Evolutionary conservation across 1,140 invertebrate species (phyloP), one percentile per base, ranked within the genome.

Genomic region (Drosophila tristis): DNA sequence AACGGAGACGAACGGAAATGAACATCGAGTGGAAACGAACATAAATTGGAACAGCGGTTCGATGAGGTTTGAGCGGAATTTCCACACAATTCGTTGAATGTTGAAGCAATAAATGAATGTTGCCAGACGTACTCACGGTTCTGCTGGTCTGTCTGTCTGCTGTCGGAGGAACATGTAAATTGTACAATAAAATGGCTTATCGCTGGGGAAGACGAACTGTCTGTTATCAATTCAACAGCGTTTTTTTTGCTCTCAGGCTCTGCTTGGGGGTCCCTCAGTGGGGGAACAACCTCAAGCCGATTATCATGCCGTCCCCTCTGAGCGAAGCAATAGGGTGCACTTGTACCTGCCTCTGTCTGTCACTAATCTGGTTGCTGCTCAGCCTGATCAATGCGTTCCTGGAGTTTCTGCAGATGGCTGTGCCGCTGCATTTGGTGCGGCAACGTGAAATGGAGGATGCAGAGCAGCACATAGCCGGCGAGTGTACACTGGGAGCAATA

Each of bases 401-500:
- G 25, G 74, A 78, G 20, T 55, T 42, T 23, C 54, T 78, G 0
- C 44, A 44, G 25, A 2, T 23, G 5, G 39, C 29, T 4, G 54
- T 78, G 20, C 74, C 74, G 11, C 65, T 78, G 16, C 25, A 15
- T 4, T 58, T 78, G 25, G 74, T 71, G 16, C 54, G 74, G 7
- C 65, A 16, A 1, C 45, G 72, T 2, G 26, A 60, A 20, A 42
- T 61, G 39, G 74, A 78, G 39, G 56, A 63, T 6, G 59, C 48
- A 5, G 74, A 77, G 35, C 74, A 54, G 13, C 42, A 29, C 25
- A 45, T 76, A 13, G 55, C 54, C 31, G 74, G 47, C 15, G 74
- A 78, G 42, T 77, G 74, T 66, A 71, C 74, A 9, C 23, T 78
- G 58, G 74, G 74, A 4, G 74, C 75, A 26, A 70, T 78, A 13